Evolutionary conservation across 2,797 vertebrate genomes (phyloP), one percentile per base, ranked within the genome.

Genomic region (Darevskia nairensis): DNA sequence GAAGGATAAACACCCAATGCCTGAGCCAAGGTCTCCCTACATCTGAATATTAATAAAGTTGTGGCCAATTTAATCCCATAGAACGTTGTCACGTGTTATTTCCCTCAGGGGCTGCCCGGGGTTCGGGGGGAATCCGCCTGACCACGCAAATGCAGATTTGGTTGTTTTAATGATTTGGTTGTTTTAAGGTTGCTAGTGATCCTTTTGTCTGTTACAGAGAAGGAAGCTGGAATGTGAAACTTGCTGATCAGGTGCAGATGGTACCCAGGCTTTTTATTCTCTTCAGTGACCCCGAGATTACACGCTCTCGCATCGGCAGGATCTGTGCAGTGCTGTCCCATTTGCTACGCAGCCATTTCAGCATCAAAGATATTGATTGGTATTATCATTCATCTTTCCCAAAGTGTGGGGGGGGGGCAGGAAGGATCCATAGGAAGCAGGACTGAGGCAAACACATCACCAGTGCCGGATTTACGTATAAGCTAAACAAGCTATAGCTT

Each of bases 191-290:
- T 93, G 95, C 94, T 89, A 90, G 87, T 35, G n/a, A 27, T 76
- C 76, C 13, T 87, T 84, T 90, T 91, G 55, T 93, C 89, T 89
- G 89, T 92, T 85, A 92, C 93, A 97, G 97, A 95, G 96, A 97
- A 89, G 94, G 95, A 83, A 68, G 85, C 84, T 92, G 89, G 79
- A 98, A 97, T 87, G 96, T 96, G 78, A 93, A 87, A 85, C 86
- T 97, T 89, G 96, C 98, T 93, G 97, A 98, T 90, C 95, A 90
- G 75, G 91, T 97, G 5, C 96, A 96, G 77, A 94, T 99, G 90
- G 94, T 98, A 61, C 96, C 96, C 77, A 98, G 96, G 91, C 97
- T 99, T 17, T 77, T 99, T 64, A 98, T 98, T 90, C 97, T 98
- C 90, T 97, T 99, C 88, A 98, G 96, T 85, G 97, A 98, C 88